Base-by-base conservation (phyloP, 2,113 vertebrate species). In the Hippocampus guttulatus region DNA sequence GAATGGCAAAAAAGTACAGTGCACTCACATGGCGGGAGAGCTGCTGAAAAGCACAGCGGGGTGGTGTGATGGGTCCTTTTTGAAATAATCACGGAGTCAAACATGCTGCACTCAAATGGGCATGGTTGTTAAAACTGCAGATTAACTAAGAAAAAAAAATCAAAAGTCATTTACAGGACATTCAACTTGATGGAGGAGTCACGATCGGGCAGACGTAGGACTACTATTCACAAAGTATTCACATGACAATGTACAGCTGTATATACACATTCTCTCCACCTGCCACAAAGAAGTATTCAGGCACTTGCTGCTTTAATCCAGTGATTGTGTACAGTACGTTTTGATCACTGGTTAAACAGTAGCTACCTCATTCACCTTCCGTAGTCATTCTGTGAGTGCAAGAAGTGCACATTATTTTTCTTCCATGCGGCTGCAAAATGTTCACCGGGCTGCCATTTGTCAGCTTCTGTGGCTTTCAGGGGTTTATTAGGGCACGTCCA, bases 191-290 rank as follows among this genome's bases (percentile, higher is more conserved):
- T 83, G 84, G 76, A 79, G 82, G 80, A 79, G 73, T 88, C 85
- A 88, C 82, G 10, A 25, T 77, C 86, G 86, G 72, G 87, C 85
- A 89, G 88, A 90, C 90, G 90, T 81, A 86, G 84, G 33, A 69
- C 80, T 84, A 90, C 85, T 92, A 91, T 91, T 91, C 91, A 92
- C 90, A 93, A 73, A 88, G 70, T 93, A 91, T 92, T 92, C 88
- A 91, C 90, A 91, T 77, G 77, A 91, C 85, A 91, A 90, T 92
- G 90, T 92, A 93, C 90, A 93, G 84, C 86, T 88, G 85, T 92
- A 92, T 92, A 82, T 88, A 88, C 89, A 92, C 73, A 75, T 67
- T 88, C 78, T 79, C 79, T 88, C 69, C 67, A 80, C 66, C 81
- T 40, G 71, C 67, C 1, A n/a, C 68, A 80, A 80, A 82, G 88